Evolutionary conservation across 2,797 vertebrate genomes (phyloP).

Genomic region (Carcharodon carcharias): DNA sequence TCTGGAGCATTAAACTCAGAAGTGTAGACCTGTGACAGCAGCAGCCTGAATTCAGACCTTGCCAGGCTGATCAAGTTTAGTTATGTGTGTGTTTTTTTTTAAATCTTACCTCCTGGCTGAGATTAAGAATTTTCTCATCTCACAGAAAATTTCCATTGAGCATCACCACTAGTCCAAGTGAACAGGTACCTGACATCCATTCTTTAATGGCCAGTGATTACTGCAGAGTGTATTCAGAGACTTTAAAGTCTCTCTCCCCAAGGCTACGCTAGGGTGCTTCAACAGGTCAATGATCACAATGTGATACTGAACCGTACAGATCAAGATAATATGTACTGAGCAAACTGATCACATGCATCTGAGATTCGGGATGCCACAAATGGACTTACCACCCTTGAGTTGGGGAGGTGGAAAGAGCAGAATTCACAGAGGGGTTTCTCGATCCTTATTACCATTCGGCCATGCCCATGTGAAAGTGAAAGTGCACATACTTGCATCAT

Average conservation of each 20-base stretch:
- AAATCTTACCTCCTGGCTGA: not conserved
- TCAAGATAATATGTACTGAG: not conserved
- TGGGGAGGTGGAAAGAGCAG: not conserved
- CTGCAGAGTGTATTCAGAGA: not conserved
- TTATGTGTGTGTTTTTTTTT: not conserved
- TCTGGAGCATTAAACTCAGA: not conserved
- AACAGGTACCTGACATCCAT: not conserved
- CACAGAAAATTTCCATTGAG: not conserved
- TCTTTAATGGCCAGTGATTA: not conserved
- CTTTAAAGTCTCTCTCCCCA: too few species aligned
- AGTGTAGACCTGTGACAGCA: not conserved
- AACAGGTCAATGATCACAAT: too few species aligned
- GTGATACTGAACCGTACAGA: not conserved
- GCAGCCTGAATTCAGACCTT: not conserved
- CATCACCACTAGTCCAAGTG: not conserved
- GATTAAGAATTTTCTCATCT: not conserved
- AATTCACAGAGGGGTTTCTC: not conserved
- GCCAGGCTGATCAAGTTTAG: not conserved
- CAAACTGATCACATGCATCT: not conserved
- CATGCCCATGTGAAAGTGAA: not conserved
- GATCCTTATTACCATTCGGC: not conserved
- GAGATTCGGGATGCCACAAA: not conserved
- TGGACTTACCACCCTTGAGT: not conserved
- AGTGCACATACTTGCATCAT: not conserved
- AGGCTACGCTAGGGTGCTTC: not conserved